Evolutionary conservation across 2,113 vertebrate species (phyloP), one percentile per base, ranked within the genome.

Genomic region (Cyanoderma ruficeps): DNA sequence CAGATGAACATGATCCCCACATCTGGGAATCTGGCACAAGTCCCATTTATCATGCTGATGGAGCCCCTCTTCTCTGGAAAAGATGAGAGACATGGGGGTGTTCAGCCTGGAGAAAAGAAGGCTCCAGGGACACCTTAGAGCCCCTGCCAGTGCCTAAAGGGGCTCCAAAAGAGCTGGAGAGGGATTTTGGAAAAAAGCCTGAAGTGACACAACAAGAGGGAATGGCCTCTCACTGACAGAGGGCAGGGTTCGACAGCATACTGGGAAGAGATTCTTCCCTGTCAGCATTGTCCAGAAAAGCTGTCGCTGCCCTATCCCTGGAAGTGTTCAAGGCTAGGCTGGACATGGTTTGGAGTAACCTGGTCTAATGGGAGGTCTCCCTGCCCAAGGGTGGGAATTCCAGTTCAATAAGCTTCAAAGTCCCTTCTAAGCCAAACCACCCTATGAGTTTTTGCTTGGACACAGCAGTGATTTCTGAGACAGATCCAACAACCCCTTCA

Each of bases 41-140:
- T 31, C 65, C 30, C 12, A 7, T 41, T 53, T 42, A 35, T 15
- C 50, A 39, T 0, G 0, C 64, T 37, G 60, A 3, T 41, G 30
- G 41, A 76, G 41, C 11, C 22, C 47, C 41, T 42, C 63, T 76
- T 37, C n/a, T 10, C 25, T 31, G 11, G 41, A 83, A 8, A 27
- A n/a, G 14, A 41, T 76, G 30, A 47, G 47, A 75, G 16, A 56
- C 4, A 25, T 35, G 30, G 10, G 5, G 24, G 60, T 41, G 27
- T 41, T 28, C 59, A 39, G 37, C 37, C 17, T 41, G 25, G 16
- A 39, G 35, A 39, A 61, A 39, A 28, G 11, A 28, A 41, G 17
- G 11, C 17, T 20, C 25, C 11, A 28, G 16, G 8, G 59, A 61
- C 35, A 61, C 37, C 35, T 61, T 6, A 39, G 24, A 39, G 35